Conservation (phyloP, 2,797 vertebrate species). For the Poliocrania exsul region DNA sequence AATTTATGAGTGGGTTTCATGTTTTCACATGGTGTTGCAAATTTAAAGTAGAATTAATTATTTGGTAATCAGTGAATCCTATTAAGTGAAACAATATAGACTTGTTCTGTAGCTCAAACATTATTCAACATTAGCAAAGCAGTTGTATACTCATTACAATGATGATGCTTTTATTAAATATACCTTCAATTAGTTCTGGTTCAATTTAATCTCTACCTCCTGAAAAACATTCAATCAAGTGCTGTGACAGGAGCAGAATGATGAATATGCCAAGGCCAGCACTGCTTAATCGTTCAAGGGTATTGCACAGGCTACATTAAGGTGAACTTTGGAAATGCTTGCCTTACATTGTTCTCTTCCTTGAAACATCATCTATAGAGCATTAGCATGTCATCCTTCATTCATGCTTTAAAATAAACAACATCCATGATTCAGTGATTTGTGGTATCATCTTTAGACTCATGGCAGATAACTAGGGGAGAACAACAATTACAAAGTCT, state of each 20-base stretch:
- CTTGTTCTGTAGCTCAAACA: conserved; percentile 37
- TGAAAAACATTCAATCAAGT: conserved; percentile 31
- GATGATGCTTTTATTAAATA: conserved; percentile 41
- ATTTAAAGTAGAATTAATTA: conserved; percentile 60
- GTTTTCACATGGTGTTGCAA: conserved; percentile 33
- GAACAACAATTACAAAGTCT: not conserved
- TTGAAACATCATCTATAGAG: not conserved
- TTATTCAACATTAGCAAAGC: conserved; percentile 14
- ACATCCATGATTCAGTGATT: not conserved
- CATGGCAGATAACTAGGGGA: not conserved
- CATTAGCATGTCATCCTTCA: not conserved
- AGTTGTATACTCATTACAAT: conserved; percentile 47
- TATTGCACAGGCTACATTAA: not conserved
- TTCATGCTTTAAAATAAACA: not conserved
- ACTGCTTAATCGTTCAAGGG: not conserved
- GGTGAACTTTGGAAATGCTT: conserved; percentile 31
- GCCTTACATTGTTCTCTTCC: not conserved
- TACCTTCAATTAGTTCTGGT: conserved; percentile 60
- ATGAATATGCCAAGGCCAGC: conserved; percentile 10
- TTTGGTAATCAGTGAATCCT: conserved; percentile 43
- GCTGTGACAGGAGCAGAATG: conserved; percentile 24
- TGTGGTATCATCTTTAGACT: not conserved
- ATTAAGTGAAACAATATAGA: conserved; percentile 58
- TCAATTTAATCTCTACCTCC: conserved; percentile 57
- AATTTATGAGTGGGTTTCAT: conserved; percentile 49